These are phyloP conservation scores for Pyrochroa serraticornis DNA, from an alignment of 2,888 invertebrate genomes.

Conservation along the genomic window DNA sequence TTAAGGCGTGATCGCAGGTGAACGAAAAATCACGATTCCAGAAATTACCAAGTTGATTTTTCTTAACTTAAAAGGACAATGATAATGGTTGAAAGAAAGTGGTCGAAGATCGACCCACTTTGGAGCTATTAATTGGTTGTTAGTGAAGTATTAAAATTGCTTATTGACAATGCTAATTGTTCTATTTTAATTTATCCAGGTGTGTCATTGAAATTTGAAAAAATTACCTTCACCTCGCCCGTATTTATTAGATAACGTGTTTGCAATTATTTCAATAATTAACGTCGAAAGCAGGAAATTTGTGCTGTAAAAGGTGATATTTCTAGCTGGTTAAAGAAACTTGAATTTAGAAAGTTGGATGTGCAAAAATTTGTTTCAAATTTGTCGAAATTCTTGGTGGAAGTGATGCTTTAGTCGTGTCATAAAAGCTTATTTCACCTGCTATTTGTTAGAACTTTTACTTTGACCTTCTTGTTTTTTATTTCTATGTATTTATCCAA, in stretches of 20 bases:
- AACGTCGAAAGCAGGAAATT: constrained; percentile 17
- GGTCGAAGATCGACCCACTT: neutral
- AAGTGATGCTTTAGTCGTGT: neutral
- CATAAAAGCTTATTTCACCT: neutral
- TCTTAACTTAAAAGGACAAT: neutral
- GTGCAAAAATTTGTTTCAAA: neutral
- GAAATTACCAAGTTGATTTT: neutral
- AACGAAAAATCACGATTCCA: neutral
- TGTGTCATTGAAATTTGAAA: constrained; percentile 21
- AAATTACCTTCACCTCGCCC: constrained; percentile 17
- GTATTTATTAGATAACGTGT: constrained; percentile 5
- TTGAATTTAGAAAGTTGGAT: constrained; percentile 19
- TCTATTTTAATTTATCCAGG: too few species aligned
- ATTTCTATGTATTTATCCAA: too few species aligned
- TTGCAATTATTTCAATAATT: constrained; percentile 20
- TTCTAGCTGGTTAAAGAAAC: constrained; percentile 3
- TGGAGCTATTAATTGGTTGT: neutral
- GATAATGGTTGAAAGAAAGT: constrained; percentile 4
- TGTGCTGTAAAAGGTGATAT: constrained; percentile 15
- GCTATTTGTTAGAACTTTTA: neutral
- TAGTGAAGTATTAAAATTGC: neutral
- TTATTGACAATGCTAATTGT: neutral
- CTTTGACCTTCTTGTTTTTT: too few species aligned
- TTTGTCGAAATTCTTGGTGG: neutral
- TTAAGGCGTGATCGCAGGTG: constrained; percentile 25